A percentile compares a stretch with the other conserved stretches of the same genome.
These are phyloP conservation scores for Catalaphyllia jardinei DNA, from an alignment of 64 coral and sea anemone genomes.

Conservation along the genomic window DNA sequence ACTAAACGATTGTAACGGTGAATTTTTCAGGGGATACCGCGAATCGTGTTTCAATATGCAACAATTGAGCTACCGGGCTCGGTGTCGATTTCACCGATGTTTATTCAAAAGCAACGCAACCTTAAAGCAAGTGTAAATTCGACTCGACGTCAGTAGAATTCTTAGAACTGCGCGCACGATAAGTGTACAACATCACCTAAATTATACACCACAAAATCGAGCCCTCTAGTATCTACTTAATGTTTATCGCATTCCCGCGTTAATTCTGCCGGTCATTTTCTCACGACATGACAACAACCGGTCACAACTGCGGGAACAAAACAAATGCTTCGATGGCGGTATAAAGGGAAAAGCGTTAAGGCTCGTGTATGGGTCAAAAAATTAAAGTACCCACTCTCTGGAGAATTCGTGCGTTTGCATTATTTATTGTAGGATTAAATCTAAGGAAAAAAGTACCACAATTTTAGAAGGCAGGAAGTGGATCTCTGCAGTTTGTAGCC, in stretches of 20 bases:
- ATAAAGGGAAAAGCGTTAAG: constrained; percentile 1
- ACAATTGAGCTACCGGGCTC: constrained; percentile 20
- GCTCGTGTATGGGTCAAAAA: not conserved
- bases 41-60: constrained; percentile 36
- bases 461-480: not conserved
- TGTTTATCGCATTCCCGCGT: not conserved
- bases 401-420: constrained; percentile 12
- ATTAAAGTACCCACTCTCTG: not conserved
- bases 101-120: not conserved
- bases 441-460: not conserved
- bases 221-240: not conserved
- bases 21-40: constrained; percentile 14
- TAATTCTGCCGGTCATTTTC: constrained; percentile 22
- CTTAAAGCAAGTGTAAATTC: constrained; percentile 9
- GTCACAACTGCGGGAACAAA: not conserved
- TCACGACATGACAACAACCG: constrained; percentile 27
- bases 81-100: constrained; percentile 39
- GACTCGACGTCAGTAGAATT: not conserved
- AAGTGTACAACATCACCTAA: not conserved
- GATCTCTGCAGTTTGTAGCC: constrained; percentile 19
- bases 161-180: not conserved
- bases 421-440: constrained; percentile 2
- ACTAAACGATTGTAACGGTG: constrained; percentile 15
- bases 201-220: not conserved
- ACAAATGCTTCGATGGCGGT: constrained; percentile 6